Percentiles rank a stretch among this genome's conserved stretches.
phyloP scores from a whole-genome alignment of 2,797 vertebrate species.

The Lagocephalus sceleratus region DNA sequence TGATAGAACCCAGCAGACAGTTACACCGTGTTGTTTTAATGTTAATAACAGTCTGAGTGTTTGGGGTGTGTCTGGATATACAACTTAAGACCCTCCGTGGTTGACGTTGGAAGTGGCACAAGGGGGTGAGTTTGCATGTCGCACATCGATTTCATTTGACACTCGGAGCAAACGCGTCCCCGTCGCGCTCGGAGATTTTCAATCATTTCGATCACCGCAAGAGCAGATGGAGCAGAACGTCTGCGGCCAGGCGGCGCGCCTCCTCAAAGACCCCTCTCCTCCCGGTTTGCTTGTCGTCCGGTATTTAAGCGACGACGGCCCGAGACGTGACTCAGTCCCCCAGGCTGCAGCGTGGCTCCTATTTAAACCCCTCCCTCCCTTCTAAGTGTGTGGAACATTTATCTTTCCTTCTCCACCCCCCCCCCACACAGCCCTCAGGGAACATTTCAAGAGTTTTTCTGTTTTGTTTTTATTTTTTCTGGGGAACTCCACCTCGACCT shows the following conservation, averaged over 20 bases:
- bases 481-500: slow-evolving; percentile 54
- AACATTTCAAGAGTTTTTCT: slow-evolving; percentile 24
- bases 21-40: too few species aligned
- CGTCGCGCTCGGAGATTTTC: too few species aligned
- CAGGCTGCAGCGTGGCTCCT: slow-evolving; percentile 18
- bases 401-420: slow-evolving; percentile 8
- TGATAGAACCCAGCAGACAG: too few species aligned
- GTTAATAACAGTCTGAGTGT: too few species aligned
- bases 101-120: too few species aligned
- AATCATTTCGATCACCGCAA: background rate
- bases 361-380: slow-evolving; percentile 14
- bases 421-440: slow-evolving; percentile 27
- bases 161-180: too few species aligned
- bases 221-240: background rate
- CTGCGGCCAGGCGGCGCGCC: slow-evolving; percentile 5
- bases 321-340: slow-evolving; percentile 29
- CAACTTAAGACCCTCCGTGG: too few species aligned
- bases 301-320: slow-evolving; percentile 7
- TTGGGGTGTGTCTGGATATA: too few species aligned
- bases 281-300: slow-evolving; percentile 1
- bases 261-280: background rate
- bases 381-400: slow-evolving; percentile 22
- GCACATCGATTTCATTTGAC: too few species aligned
- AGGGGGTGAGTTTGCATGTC: too few species aligned
- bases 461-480: too few species aligned